Percentiles rank a stretch among this genome's conserved stretches.
Conservation (phyloP, 2,888 invertebrate genomes). For the Idaea aversata region DNA sequence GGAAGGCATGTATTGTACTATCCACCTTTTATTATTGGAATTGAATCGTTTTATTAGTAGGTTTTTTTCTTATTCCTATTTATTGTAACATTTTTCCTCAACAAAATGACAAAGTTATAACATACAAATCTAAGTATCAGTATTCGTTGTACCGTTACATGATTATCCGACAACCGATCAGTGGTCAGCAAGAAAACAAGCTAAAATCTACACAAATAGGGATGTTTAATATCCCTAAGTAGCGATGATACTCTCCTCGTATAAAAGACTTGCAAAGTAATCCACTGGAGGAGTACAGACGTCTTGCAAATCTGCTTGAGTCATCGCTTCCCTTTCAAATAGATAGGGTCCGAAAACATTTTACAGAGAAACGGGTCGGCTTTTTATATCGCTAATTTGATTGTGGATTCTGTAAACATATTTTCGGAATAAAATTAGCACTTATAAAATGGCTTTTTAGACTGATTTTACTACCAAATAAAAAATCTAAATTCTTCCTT, state of each 20-base stretch:
- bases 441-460: not conserved
- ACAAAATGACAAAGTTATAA: not conserved
- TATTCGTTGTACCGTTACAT: constrained; percentile 50
- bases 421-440: not conserved
- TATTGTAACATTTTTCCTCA: not conserved
- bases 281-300: constrained; percentile 72
- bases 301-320: constrained; percentile 76
- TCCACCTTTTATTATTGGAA: too few species aligned
- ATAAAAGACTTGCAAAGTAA: constrained; percentile 80
- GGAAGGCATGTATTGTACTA: too few species aligned
- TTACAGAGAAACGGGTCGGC: constrained; percentile 27
- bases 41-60: not conserved
- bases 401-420: constrained; percentile 1
- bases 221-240: constrained; percentile 80
- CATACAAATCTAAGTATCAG: constrained; percentile 28
- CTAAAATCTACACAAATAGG: constrained; percentile 69
- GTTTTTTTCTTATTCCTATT: not conserved
- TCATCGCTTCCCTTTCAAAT: constrained; percentile 77
- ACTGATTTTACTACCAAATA: not conserved
- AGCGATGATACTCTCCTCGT: constrained; percentile 74
- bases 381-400: constrained; percentile 1
- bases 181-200: constrained; percentile 72
- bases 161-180: constrained; percentile 63
- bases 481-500: too few species aligned
- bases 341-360: constrained; percentile 68